Conservation (phyloP, 2,797 vertebrate species). For the Sitta carolinensis region DNA sequence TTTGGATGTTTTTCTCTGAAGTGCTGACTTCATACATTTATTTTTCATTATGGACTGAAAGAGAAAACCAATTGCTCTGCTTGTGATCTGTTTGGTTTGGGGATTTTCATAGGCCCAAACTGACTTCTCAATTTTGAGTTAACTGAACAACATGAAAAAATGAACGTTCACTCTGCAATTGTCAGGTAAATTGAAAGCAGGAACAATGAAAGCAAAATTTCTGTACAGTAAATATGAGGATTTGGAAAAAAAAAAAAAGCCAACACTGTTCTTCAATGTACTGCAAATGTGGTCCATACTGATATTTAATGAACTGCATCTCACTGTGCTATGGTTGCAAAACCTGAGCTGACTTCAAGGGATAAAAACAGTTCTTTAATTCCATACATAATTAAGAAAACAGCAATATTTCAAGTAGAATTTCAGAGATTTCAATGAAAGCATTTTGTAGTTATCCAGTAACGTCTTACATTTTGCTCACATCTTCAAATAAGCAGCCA, state of each 20-base stretch:
- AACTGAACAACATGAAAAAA: background rate
- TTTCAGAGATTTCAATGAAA: background rate
- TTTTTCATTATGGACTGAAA: background rate
- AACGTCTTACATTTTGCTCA: background rate
- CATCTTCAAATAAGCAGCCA: background rate
- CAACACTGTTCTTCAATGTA: background rate
- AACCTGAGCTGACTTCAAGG: background rate
- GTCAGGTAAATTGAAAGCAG: background rate
- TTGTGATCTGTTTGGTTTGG: background rate
- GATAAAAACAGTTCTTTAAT: background rate
- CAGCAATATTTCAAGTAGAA: background rate
- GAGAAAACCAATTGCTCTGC: background rate
- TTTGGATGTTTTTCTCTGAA: background rate
- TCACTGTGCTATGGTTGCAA: background rate
- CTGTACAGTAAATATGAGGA: background rate
- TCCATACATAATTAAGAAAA: background rate
- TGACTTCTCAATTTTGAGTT: background rate
- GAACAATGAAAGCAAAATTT: background rate
- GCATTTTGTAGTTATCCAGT: background rate
- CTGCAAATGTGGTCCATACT: background rate
- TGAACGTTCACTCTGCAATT: background rate
- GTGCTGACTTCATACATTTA: background rate
- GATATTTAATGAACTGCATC: background rate
- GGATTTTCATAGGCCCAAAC: background rate
- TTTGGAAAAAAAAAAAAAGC: background rate